These are phyloP conservation scores for Cavia aperea DNA, from an alignment of 2,113 vertebrate genomes.

Conservation along the genomic window DNA sequence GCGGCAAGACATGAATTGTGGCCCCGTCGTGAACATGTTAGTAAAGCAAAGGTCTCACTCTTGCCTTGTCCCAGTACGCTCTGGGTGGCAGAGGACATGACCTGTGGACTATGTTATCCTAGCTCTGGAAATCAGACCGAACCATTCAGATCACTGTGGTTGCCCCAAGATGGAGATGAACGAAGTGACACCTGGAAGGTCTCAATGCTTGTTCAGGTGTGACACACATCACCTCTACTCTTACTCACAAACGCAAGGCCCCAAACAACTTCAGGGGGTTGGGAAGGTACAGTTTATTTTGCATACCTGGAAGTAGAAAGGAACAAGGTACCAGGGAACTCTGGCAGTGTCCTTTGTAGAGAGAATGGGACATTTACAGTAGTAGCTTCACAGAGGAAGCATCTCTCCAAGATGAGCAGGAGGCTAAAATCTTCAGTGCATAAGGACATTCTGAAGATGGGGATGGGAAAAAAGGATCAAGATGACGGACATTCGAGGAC, in stretches of 20 bases:
- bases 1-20: background rate
- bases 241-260: background rate
- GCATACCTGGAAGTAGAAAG: background rate
- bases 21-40: background rate
- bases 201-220: background rate
- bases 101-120: background rate
- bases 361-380: background rate
- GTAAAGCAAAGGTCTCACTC: background rate
- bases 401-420: background rate
- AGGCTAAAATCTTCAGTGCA: background rate
- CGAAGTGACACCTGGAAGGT: background rate
- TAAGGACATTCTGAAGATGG: background rate
- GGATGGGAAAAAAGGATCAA: background rate
- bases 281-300: background rate
- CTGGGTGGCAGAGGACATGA: background rate
- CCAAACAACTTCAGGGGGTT: background rate
- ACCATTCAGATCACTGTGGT: background rate
- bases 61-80: background rate
- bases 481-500: background rate
- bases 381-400: background rate
- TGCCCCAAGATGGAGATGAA: background rate
- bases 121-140: background rate
- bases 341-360: background rate
- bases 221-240: background rate
- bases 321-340: background rate